Evolutionary conservation across 2,888 invertebrate genomes (phyloP), one percentile per base, ranked within the genome.

Genomic region (Diploptera punctata): DNA sequence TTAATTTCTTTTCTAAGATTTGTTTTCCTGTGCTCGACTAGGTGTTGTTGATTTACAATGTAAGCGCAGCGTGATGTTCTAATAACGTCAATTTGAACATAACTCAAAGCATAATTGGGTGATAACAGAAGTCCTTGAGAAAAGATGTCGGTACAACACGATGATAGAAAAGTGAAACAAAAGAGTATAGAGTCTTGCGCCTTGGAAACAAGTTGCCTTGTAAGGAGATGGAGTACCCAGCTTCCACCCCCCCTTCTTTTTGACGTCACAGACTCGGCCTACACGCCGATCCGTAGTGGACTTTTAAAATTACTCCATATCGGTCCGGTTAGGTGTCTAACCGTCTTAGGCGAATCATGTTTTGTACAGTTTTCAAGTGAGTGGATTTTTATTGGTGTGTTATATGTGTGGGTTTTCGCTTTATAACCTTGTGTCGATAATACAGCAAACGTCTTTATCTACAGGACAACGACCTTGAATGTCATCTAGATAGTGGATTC

Each of bases 221-320:
- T 60, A 61, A 26, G 69, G 69, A 54, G 38, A 57, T 43, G n/a
- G 43, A 38, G 43, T 60, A 60, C 43, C 47, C 68, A 54, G 52
- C 52, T n/a, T 60, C 57, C 38, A 29, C 9, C 60, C 21, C 67
- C 47, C 29, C 26, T 29, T 24, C 18, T 21, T 19, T 21, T 33
- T 65, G 65, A 65, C 65, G 65, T 65, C 65, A 65, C 38, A 33
- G 4, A 44, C 43, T 10, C 62, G 62, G 38, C 62, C 62, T 31
- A 54, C 54, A 54, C 54, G 3, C 61, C n/a, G 18, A 16, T 29
- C n/a, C 61, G 33, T 29, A 44, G 44, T 67, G 31, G 49, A n/a
- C 49, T 19, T 29, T 49, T 57, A 57, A 57, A 65, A 43, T 44
- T 21, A 43, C 31, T 44, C 44, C 43, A 33, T 24, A 19, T 43